A percentile compares a stretch with the other conserved stretches of the same genome.
Evolutionary conservation across 1,140 invertebrate species (phyloP).

Genomic region (Pseudomyrmex cubaensis): DNA sequence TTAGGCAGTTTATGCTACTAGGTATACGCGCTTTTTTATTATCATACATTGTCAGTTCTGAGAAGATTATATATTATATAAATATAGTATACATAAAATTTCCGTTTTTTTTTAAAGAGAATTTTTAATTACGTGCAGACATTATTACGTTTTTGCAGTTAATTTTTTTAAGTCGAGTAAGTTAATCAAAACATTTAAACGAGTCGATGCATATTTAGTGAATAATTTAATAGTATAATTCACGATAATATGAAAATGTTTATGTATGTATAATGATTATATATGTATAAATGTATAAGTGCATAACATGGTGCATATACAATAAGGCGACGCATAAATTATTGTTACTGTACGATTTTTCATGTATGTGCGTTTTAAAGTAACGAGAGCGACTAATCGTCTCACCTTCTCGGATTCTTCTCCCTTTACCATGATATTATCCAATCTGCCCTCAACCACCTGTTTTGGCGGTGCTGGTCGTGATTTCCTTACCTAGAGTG

Average conservation of each 20-base stretch:
- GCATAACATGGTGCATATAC: slow-evolving; percentile 8
- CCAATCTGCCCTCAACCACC: slow-evolving; percentile 68
- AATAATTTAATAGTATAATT: slow-evolving; percentile 12
- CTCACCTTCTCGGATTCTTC: slow-evolving; percentile 81
- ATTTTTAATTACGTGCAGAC: neutral
- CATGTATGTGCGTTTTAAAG: neutral
- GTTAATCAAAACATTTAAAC: slow-evolving; percentile 49
- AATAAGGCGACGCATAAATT: neutral
- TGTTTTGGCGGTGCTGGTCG: slow-evolving; percentile 73
- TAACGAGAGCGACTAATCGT: slow-evolving; percentile 35
- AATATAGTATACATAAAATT: neutral
- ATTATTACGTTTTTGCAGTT: slow-evolving; percentile 15
- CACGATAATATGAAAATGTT: slow-evolving; percentile 17
- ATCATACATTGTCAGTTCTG: slow-evolving; percentile 3
- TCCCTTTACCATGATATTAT: slow-evolving; percentile 72
- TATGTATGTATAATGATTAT: neutral
- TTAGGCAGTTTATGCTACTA: neutral
- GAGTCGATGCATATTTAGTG: slow-evolving; percentile 7
- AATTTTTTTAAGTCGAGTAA: slow-evolving; percentile 7
- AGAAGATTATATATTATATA: neutral
- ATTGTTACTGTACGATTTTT: slow-evolving; percentile 24
- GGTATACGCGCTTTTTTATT: neutral
- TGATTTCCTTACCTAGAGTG: slow-evolving; percentile 81
- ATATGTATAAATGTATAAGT: neutral
- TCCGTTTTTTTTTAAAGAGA: neutral